These are phyloP conservation scores for Menidia beryllina DNA, from an alignment of 2,113 vertebrate species.

Conservation along the genomic window DNA sequence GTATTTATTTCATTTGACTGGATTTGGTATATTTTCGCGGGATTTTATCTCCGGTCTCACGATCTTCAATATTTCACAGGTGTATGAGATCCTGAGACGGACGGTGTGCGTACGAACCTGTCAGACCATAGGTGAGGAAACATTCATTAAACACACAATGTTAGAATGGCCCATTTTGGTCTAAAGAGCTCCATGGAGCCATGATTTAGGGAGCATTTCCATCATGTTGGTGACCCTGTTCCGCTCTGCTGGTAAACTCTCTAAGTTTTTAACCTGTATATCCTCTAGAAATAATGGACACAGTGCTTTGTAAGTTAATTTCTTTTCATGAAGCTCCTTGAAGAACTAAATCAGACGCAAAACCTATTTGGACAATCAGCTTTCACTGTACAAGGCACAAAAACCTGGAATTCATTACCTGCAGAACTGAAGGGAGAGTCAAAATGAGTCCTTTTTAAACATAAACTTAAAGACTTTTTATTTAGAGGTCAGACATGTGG, in stretches of 20 bases:
- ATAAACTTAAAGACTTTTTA: too few relatives aligned
- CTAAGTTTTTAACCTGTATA: too few relatives aligned
- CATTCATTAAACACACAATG: neutral
- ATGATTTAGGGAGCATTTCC: neutral
- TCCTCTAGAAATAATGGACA: too few relatives aligned
- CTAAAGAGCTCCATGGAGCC: neutral
- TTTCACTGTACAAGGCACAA: too few relatives aligned
- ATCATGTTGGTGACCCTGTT: conserved; percentile 4
- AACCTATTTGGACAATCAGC: too few relatives aligned
- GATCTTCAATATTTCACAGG: conserved; percentile 74
- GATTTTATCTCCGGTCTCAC: conserved; percentile 7
- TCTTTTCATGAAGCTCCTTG: too few relatives aligned
- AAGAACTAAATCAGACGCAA: too few relatives aligned
- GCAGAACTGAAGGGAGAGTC: too few relatives aligned
- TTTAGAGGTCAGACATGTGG: too few relatives aligned
- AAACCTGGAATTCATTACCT: too few relatives aligned
- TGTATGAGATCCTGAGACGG: conserved; percentile 95
- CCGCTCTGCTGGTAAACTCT: neutral
- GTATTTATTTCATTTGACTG: conserved; percentile 53
- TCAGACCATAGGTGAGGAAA: conserved; percentile 91
- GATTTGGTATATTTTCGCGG: neutral
- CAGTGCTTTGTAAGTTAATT: too few relatives aligned
- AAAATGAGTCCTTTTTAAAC: too few relatives aligned
- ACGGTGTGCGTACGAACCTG: conserved; percentile 89
- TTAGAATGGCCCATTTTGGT: neutral